Evolutionary conservation across 2,888 invertebrate species (phyloP).

Genomic region (Mamestra brassicae): DNA sequence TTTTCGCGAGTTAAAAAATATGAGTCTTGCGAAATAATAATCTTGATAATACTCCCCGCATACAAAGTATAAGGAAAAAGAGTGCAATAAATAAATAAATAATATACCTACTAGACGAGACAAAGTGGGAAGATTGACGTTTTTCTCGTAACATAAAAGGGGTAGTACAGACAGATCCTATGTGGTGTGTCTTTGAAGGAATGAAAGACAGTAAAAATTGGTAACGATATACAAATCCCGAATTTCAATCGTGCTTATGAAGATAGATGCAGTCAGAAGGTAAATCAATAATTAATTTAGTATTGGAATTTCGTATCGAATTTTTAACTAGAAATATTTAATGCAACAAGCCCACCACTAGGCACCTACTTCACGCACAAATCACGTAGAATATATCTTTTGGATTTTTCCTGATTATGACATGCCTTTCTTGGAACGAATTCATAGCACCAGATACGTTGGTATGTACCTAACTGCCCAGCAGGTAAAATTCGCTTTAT

Average conservation of each 20-base stretch:
- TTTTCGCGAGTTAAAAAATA: conserved; percentile 26
- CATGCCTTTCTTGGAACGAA: neutral
- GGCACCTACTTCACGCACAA: neutral
- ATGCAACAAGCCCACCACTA: too few relatives aligned
- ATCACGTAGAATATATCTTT: neutral
- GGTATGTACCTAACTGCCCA: neutral
- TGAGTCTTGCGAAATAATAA: conserved; percentile 40
- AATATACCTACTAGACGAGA: conserved; percentile 10
- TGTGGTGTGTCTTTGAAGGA: neutral
- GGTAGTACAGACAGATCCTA: neutral
- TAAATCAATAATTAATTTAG: neutral
- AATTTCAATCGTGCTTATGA: neutral
- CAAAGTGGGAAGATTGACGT: conserved; percentile 24
- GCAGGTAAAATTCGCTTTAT: neutral
- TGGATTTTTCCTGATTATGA: neutral
- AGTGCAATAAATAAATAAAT: conserved; percentile 5
- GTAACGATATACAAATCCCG: neutral
- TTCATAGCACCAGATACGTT: neutral
- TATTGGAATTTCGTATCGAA: neutral
- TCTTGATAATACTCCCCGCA: conserved; percentile 30
- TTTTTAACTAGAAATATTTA: neutral
- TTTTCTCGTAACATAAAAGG: conserved; percentile 8
- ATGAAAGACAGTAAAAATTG: neutral
- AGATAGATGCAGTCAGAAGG: neutral
- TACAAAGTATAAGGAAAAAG: conserved; percentile 34